A percentile compares a stretch with the other conserved stretches of the same genome.
phyloP scores from a whole-genome alignment of 2,888 invertebrate species.

The Sabatieria punctata region DNA sequence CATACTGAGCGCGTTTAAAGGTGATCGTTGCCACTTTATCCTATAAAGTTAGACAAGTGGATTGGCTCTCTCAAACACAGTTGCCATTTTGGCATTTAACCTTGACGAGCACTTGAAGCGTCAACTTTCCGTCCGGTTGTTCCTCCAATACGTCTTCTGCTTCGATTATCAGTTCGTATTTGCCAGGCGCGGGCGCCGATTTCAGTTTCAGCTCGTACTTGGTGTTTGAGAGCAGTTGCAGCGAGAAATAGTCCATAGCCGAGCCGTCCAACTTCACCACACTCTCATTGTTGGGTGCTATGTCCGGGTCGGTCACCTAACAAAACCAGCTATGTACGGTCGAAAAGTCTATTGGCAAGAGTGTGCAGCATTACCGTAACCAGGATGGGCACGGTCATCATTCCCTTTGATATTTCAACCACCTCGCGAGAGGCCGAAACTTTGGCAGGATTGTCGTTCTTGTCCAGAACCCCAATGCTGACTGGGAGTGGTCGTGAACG shows the following conservation, averaged over 20 bases:
- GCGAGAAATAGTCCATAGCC: neutral
- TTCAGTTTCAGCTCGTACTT: neutral
- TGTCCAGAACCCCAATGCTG: neutral
- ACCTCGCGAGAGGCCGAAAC: neutral
- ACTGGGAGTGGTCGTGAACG: neutral
- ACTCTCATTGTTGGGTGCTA: neutral
- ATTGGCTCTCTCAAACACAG: too few species aligned
- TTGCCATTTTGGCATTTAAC: too few species aligned
- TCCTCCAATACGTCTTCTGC: neutral
- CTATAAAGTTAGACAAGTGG: too few species aligned
- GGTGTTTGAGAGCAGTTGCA: neutral
- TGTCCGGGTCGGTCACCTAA: neutral
- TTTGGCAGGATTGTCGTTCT: neutral
- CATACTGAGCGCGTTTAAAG: too few species aligned
- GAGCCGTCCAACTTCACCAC: neutral
- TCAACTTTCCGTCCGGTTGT: neutral
- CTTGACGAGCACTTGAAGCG: neutral
- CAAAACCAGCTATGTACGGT: too few species aligned
- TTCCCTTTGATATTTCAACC: neutral
- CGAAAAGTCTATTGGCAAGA: neutral
- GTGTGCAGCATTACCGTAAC: neutral
- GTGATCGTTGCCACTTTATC: too few species aligned
- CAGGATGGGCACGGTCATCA: neutral
- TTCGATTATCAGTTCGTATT: neutral
- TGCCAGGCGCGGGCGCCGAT: neutral